Evolutionary conservation across 2,888 invertebrate species (phyloP).

Genomic region (Lasioglossum morio): DNA sequence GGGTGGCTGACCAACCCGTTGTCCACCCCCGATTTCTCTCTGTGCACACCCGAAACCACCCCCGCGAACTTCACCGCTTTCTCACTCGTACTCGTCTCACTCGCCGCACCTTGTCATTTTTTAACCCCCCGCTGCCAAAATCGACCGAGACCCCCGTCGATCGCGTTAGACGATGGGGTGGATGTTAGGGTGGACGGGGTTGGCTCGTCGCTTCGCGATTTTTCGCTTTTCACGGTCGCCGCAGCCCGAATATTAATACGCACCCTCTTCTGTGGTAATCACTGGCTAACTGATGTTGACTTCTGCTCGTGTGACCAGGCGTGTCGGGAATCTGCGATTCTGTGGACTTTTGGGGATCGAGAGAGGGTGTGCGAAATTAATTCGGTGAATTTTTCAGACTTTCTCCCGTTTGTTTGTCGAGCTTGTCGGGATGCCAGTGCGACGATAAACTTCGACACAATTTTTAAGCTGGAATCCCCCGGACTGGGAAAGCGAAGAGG

Average conservation of each 20-base stretch:
- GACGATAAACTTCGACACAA: too few species aligned
- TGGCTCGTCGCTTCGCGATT: constrained; percentile 8
- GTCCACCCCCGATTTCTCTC: constrained; percentile 63
- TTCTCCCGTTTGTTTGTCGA: background rate
- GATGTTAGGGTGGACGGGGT: background rate
- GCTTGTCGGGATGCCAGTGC: background rate
- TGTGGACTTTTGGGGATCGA: background rate
- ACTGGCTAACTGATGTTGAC: constrained; percentile 20
- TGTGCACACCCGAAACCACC: constrained; percentile 58
- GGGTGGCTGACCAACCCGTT: constrained; percentile 66
- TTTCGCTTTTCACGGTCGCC: background rate
- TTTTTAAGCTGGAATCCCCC: too few species aligned
- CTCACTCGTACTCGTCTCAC: constrained; percentile 53
- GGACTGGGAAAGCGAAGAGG: too few species aligned
- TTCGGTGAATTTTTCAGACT: background rate
- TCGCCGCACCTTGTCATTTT: constrained; percentile 29
- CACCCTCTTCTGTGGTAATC: background rate
- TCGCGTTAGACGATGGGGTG: constrained; percentile 2
- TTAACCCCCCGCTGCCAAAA: background rate
- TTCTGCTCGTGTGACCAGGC: background rate
- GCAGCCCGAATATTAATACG: constrained; percentile 12
- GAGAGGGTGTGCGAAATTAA: background rate
- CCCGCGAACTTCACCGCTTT: constrained; percentile 67
- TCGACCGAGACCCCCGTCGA: background rate
- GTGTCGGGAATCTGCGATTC: constrained; percentile 10